Conservation (phyloP, 64 coral and sea anemone species). For the Hydrozoanthus tunicans region DNA sequence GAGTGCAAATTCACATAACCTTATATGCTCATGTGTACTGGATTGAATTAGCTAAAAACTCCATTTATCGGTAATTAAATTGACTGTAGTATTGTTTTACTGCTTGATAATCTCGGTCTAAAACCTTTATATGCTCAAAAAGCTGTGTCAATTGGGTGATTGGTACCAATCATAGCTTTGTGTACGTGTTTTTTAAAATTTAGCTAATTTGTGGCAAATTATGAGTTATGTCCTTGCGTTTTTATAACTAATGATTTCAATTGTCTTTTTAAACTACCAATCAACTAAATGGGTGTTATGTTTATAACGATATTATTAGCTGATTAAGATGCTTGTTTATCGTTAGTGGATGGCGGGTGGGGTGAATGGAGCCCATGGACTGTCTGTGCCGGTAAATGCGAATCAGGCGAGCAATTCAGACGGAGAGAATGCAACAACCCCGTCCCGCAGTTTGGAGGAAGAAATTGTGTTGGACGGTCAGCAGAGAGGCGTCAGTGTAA, state of each 20-base stretch:
- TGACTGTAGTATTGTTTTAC: no score
- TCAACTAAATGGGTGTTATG: not conserved
- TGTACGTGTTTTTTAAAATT: not conserved
- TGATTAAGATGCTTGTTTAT: not conserved
- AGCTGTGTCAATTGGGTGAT: not conserved
- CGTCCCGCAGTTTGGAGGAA: conserved; percentile 38
- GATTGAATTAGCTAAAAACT: no score
- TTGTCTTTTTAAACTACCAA: not conserved
- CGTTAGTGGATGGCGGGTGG: conserved; percentile 59
- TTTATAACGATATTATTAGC: not conserved
- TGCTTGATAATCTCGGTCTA: no score
- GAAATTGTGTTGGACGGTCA: conserved; percentile 34
- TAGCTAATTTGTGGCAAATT: no score
- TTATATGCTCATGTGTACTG: no score
- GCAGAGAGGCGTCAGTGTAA: not conserved
- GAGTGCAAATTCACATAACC: no score
- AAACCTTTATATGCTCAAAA: not conserved
- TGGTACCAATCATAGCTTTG: not conserved
- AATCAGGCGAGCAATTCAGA: conserved; percentile 24
- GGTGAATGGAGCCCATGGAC: conserved; percentile 46
- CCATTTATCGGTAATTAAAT: no score
- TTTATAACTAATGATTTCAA: not conserved
- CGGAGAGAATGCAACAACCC: conserved; percentile 53
- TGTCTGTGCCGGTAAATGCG: conserved; percentile 40
- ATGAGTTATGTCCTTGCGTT: no score